A percentile compares a stretch with the other conserved stretches of the same genome.
phyloP scores from a whole-genome alignment of 2,113 vertebrate species.

The Nipponia nippon region DNA sequence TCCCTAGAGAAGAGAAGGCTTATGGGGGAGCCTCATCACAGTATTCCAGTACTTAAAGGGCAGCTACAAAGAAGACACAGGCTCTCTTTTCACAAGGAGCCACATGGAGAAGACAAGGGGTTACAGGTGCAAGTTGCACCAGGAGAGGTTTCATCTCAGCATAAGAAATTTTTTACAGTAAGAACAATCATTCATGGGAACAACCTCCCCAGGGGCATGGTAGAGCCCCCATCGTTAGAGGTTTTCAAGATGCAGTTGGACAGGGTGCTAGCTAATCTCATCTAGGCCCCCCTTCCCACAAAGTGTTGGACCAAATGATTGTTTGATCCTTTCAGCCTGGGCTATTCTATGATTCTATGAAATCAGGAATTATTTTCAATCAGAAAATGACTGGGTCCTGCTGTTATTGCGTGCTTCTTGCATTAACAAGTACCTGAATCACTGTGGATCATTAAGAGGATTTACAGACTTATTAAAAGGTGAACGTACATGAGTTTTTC shows the following conservation, averaged over 20 bases:
- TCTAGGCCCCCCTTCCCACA: background rate
- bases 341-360: background rate
- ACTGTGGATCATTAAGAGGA: background rate
- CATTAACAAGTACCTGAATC: background rate
- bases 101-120: background rate
- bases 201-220: background rate
- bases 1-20: background rate
- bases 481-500: background rate
- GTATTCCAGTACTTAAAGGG: background rate
- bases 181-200: background rate
- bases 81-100: background rate
- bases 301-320: background rate
- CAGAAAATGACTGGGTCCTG: background rate
- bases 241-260: background rate
- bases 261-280: background rate
- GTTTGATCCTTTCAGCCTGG: background rate
- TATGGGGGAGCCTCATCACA: background rate
- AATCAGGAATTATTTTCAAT: background rate
- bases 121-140: background rate
- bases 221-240: background rate
- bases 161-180: background rate
- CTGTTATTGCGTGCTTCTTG: background rate
- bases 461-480: background rate
- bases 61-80: background rate
- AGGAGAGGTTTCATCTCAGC: background rate